Evolutionary conservation across 2,888 invertebrate genomes (phyloP).

Genomic region (Tridacna crocea): DNA sequence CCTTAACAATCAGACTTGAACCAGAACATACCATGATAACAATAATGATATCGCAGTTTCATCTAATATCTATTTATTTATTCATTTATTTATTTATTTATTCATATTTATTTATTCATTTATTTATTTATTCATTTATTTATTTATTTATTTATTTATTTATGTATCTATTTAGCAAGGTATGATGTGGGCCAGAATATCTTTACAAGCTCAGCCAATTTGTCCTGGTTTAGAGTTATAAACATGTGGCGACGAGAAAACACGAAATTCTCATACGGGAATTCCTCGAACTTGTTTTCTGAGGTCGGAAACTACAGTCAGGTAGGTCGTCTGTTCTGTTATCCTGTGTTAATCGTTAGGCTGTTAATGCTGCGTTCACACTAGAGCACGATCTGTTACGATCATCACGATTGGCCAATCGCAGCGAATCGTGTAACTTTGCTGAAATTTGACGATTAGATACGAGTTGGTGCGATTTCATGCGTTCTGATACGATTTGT

Average conservation of each 20-base stretch:
- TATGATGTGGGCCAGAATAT: conserved; percentile 36
- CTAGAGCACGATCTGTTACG: no score
- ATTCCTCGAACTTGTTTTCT: conserved; percentile 11
- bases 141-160: background rate
- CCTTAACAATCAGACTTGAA: no score
- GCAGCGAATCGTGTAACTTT: no score
- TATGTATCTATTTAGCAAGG: no score
- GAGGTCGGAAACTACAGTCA: conserved; percentile 19
- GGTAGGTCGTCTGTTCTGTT: background rate
- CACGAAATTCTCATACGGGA: conserved; percentile 13
- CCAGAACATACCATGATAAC: no score
- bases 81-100: background rate
- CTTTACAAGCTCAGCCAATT: conserved; percentile 4
- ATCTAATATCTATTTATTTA: background rate
- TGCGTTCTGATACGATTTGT: no score
- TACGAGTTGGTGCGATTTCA: no score
- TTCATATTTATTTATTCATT: background rate
- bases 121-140: background rate
- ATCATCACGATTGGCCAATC: no score
- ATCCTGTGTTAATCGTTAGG: no score
- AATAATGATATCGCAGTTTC: no score
- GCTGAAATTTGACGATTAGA: no score
- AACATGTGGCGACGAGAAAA: conserved; percentile 28
- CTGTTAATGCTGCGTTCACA: no score
- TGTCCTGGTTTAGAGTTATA: conserved; percentile 19